phyloP scores from a whole-genome alignment of 1,140 invertebrate species.

The Brachystomella parvula region DNA sequence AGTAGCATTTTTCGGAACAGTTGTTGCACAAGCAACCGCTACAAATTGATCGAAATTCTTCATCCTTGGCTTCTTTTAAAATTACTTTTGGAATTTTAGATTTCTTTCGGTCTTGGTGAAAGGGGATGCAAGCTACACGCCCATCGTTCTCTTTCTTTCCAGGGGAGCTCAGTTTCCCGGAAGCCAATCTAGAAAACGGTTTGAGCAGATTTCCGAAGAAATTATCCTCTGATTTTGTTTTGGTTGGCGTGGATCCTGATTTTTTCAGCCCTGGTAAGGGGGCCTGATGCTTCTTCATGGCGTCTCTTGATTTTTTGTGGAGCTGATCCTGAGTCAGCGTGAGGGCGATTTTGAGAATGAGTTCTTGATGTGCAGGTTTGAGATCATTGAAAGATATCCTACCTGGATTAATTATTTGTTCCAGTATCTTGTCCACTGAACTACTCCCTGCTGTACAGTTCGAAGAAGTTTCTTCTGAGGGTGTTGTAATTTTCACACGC shows the following conservation, averaged over 20 bases:
- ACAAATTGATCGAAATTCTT: conserved; percentile 34
- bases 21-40: conserved; percentile 36
- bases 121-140: not conserved
- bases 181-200: conserved; percentile 34
- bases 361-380: conserved; percentile 82
- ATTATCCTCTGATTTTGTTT: conserved; percentile 19
- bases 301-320: conserved; percentile 76
- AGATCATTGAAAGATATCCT: conserved; percentile 87
- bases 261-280: conserved; percentile 17
- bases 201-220: conserved; percentile 31
- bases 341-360: conserved; percentile 71
- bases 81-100: conserved; percentile 20
- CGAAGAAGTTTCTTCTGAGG: conserved; percentile 19
- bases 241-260: not conserved
- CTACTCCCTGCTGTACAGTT: conserved; percentile 30
- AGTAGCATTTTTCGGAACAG: conserved; percentile 64
- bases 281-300: conserved; percentile 64
- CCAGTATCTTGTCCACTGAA: conserved; percentile 71
- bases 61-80: conserved; percentile 31
- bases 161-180: not conserved
- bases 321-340: conserved; percentile 81
- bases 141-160: not conserved
- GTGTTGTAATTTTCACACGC: conserved; percentile 35
- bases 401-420: conserved; percentile 75
- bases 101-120: not conserved